These are phyloP conservation scores for Synanthedon vespiformis DNA, from an alignment of 2,888 invertebrate species.

Conservation along the genomic window DNA sequence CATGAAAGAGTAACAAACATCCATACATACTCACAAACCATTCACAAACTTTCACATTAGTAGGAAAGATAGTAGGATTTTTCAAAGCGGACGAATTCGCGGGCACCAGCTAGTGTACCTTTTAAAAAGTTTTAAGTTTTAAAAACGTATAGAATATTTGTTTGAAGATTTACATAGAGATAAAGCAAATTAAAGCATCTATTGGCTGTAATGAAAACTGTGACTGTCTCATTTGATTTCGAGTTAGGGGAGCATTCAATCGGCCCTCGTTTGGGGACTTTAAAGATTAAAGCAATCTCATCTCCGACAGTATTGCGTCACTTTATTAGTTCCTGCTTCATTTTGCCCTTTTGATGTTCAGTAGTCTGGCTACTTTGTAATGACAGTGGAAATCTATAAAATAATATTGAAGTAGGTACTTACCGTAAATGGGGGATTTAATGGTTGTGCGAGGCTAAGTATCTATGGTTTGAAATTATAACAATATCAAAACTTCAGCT, in stretches of 20 bases:
- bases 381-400: not conserved
- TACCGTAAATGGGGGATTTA: too few relatives aligned
- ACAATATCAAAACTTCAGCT: too few relatives aligned
- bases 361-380: constrained; percentile 40
- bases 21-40: too few relatives aligned
- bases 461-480: too few relatives aligned
- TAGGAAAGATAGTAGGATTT: too few relatives aligned
- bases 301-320: constrained; percentile 34
- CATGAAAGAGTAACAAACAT: too few relatives aligned
- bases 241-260: constrained; percentile 56
- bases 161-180: constrained; percentile 24
- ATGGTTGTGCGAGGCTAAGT: too few relatives aligned
- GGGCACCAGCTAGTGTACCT: too few relatives aligned
- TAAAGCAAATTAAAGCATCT: constrained; percentile 66
- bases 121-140: too few relatives aligned
- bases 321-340: constrained; percentile 63
- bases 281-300: constrained; percentile 63
- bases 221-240: constrained; percentile 45
- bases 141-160: not conserved
- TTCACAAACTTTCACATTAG: too few relatives aligned
- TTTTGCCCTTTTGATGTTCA: constrained; percentile 63
- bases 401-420: too few relatives aligned
- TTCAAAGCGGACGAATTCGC: too few relatives aligned
- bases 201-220: constrained; percentile 59
- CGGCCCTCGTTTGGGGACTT: constrained; percentile 55